A percentile compares a stretch with the other conserved stretches of the same genome.
phyloP scores from a whole-genome alignment of 2,113 vertebrate species.

The Prochilodus magdalenae region DNA sequence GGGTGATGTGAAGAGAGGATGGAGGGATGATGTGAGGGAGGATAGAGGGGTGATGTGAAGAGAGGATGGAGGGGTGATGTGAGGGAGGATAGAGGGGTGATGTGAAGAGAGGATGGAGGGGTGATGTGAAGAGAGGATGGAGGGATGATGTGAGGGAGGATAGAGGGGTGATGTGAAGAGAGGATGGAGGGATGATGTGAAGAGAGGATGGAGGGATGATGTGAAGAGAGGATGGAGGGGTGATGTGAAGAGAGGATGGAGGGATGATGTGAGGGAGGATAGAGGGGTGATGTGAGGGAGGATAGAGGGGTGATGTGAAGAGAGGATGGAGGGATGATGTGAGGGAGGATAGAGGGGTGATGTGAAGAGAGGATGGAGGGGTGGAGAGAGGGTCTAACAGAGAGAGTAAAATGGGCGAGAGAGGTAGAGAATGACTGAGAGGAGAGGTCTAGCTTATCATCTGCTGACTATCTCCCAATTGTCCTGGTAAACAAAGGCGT shows the following conservation, averaged over 20 bases:
- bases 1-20: not conserved
- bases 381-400: no score
- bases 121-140: conserved; percentile 64
- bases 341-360: conserved; percentile 51
- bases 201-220: not conserved
- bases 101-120: conserved; percentile 66
- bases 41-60: conserved; percentile 11
- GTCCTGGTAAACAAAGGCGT: conserved; percentile 90
- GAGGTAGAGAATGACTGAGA: conserved; percentile 60
- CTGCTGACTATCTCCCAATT: conserved; percentile 90
- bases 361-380: not conserved
- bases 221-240: conserved; percentile 8
- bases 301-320: conserved; percentile 39
- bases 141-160: not conserved
- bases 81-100: no score
- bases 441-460: conserved; percentile 81
- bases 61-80: no score
- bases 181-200: not conserved
- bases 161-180: not conserved
- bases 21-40: not conserved
- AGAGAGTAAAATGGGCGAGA: not conserved
- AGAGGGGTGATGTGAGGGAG: not conserved
- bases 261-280: not conserved
- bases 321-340: no score
- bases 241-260: conserved; percentile 19